Base-by-base conservation (phyloP, 2,113 vertebrate species). In the Zosterops hypoxanthus region DNA sequence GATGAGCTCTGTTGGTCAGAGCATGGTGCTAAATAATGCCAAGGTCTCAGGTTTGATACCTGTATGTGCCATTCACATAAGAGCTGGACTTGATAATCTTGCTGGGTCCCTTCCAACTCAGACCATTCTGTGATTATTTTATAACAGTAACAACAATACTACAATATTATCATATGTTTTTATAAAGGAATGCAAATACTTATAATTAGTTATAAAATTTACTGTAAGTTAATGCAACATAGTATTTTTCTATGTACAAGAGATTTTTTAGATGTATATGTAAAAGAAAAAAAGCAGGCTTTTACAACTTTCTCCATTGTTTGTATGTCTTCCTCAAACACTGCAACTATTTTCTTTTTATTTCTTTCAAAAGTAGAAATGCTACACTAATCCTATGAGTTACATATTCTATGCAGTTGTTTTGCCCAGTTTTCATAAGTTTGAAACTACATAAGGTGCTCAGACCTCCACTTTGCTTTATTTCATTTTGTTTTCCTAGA, bases 401-500 rank as follows among this genome's bases (percentile, higher is more conserved):
- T 73, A 44, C 21, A 19, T 14, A 9, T 86, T 84, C 29, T 75
- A 24, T 64, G 31, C 22, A 29, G 41, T 36, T 89, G 52, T 76
- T 91, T 72, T 65, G 25, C 15, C 19, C 20, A 0, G 0, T 72
- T 89, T 88, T 59, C 14, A 1, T 56, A 55, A 61, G 14, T 44
- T 23, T 75, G 57, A 75, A 92, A 63, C 22, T 49, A 50, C 13
- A 33, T 47, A 49, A 61, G 29, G 53, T 39, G 26, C 46, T 84
- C 61, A 76, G 33, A 73, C 9, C 7, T 0, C 3, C 12, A 12
- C 33, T 14, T 64, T 81, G 22, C 61, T 94, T 80, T 66, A 47
- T 92, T 83, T 90, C 22, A 42, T 84, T 92, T 86, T 84, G 12
- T 84, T 94, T 21, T 92, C 61, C 55, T 90, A 49, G 47, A 90